phyloP scores from a whole-genome alignment of 2,888 invertebrate species.

The Cordilura impudica region DNA sequence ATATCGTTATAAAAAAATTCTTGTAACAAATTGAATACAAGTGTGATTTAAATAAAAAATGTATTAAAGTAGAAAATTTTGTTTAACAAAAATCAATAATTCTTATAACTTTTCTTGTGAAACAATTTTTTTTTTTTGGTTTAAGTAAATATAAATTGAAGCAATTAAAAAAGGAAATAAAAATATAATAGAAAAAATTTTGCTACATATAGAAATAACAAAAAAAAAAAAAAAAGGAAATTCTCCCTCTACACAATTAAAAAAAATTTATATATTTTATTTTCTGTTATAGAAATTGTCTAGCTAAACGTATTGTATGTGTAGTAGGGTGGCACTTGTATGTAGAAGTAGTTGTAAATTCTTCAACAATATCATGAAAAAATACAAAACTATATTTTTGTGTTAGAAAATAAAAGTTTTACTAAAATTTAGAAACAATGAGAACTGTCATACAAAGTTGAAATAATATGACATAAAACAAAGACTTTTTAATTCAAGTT shows the following conservation, averaged over 20 bases:
- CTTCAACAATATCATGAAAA: too few relatives aligned
- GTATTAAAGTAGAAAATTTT: neutral
- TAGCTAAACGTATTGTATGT: conserved; percentile 46
- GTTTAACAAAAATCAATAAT: neutral
- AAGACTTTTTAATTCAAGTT: too few relatives aligned
- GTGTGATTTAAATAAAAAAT: neutral
- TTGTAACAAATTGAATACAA: neutral
- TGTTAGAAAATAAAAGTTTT: too few relatives aligned
- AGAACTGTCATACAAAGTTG: too few relatives aligned
- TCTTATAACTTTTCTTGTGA: neutral
- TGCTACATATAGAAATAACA: conserved; percentile 30
- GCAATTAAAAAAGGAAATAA: conserved; percentile 2
- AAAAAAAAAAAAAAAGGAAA: conserved; percentile 30
- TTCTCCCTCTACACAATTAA: conserved; percentile 43
- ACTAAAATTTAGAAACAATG: too few relatives aligned
- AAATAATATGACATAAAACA: too few relatives aligned
- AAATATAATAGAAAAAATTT: conserved; percentile 14
- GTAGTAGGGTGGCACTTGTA: neutral
- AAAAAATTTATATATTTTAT: conserved; percentile 16
- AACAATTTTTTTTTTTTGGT: neutral
- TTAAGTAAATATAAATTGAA: neutral
- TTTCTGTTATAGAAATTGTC: conserved; percentile 53
- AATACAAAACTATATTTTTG: too few relatives aligned
- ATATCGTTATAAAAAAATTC: neutral
- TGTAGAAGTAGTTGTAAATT: too few relatives aligned